These are phyloP conservation scores for Rhynchotus rufescens DNA, from an alignment of 2,797 vertebrate species.

Conservation along the genomic window DNA sequence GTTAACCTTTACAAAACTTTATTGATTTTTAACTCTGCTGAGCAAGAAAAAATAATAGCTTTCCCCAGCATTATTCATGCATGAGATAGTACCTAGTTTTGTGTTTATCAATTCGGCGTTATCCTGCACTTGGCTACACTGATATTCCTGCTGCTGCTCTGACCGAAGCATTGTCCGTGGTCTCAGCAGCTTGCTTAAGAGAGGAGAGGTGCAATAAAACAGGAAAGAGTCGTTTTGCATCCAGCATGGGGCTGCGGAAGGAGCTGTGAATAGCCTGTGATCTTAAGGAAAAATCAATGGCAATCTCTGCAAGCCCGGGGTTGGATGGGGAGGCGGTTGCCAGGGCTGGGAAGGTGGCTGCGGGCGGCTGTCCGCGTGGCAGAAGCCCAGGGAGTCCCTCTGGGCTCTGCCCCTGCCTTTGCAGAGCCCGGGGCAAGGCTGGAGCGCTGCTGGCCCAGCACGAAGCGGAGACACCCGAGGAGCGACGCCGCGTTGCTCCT, in stretches of 20 bases:
- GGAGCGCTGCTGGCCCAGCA: not conserved
- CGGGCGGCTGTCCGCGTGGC: slow-evolving; percentile 33
- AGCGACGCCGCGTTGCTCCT: not conserved
- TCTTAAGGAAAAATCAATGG: slow-evolving; percentile 65
- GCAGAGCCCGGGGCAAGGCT: slow-evolving; percentile 6
- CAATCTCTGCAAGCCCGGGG: not conserved
- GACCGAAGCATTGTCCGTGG: not conserved
- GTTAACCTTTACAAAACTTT: not conserved
- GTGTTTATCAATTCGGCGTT: slow-evolving; percentile 59
- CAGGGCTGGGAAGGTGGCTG: not conserved
- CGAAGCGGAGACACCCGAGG: not conserved
- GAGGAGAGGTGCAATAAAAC: slow-evolving; percentile 60
- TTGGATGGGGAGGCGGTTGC: slow-evolving; percentile 23
- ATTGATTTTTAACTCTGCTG: slow-evolving; percentile 32
- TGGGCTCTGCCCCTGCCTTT: slow-evolving; percentile 5
- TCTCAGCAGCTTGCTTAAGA: slow-evolving; percentile 61
- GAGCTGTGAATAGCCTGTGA: slow-evolving; percentile 29
- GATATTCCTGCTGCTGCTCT: slow-evolving; percentile 7
- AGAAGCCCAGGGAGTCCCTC: slow-evolving; percentile 32
- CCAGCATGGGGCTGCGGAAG: slow-evolving; percentile 1
- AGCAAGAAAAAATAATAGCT: not conserved
- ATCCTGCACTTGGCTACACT: slow-evolving; percentile 39
- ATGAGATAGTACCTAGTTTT: slow-evolving; percentile 2
- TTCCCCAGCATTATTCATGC: slow-evolving; percentile 22
- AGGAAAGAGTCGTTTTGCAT: slow-evolving; percentile 64